Evolutionary conservation across 1,140 invertebrate genomes (phyloP).

Genomic region (Mercenaria mercenaria): DNA sequence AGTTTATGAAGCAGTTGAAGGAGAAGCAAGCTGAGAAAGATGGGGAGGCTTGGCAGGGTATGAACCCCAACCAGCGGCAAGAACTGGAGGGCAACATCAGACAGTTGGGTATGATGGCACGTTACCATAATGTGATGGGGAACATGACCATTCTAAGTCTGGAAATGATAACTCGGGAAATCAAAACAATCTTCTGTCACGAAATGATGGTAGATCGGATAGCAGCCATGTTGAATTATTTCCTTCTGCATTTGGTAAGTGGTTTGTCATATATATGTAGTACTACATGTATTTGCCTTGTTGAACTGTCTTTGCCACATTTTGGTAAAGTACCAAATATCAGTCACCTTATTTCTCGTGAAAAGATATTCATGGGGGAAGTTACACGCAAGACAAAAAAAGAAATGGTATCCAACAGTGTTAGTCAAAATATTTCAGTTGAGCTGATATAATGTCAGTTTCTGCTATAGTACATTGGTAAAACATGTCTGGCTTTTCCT

Average conservation of each 20-base stretch:
- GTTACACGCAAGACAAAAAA: too few species aligned
- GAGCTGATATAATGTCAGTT: too few species aligned
- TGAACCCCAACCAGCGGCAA: conserved; percentile 89
- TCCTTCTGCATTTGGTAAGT: conserved; percentile 95
- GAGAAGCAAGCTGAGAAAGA: conserved; percentile 88
- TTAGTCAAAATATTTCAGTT: too few species aligned
- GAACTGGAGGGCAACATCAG: conserved; percentile 92
- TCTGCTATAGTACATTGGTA: too few species aligned
- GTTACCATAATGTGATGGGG: conserved; percentile 97
- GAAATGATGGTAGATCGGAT: conserved; percentile 96
- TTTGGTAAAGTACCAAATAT: too few species aligned
- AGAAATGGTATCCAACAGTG: too few species aligned
- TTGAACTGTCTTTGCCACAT: too few species aligned
- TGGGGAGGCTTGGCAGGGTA: conserved; percentile 92
- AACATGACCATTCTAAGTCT: conserved; percentile 95
- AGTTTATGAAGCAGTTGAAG: conserved; percentile 87
- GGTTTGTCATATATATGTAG: too few species aligned
- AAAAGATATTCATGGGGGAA: neutral
- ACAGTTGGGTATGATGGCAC: conserved; percentile 93
- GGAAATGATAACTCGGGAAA: conserved; percentile 92
- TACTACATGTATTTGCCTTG: neutral
- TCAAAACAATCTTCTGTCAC: conserved; percentile 96
- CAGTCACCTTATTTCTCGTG: too few species aligned
- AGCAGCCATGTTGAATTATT: conserved; percentile 98
- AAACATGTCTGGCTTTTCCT: too few species aligned